These are phyloP conservation scores for fruit fly (Drosophila melanogaster) DNA, from an alignment of 1,140 invertebrate genomes.

Conservation along the genomic window Release_6_plus_ISO1_MT NT_033779.5:19320001-19320500, in stretches of 20 bases:
- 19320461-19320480: neutral
- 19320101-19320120: slow-evolving; percentile 29
- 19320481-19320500: too few relatives aligned
- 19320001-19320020: slow-evolving; percentile 82
- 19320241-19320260: slow-evolving; percentile 19
- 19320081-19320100: slow-evolving; percentile 31
- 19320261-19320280: slow-evolving; percentile 31
- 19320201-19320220: slow-evolving; percentile 61
- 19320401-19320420: neutral
- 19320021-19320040: slow-evolving; percentile 58
- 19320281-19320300: slow-evolving; percentile 28
- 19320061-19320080: slow-evolving; percentile 67
- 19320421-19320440: neutral
- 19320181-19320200: slow-evolving; percentile 57
- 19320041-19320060: slow-evolving; percentile 47
- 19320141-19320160: slow-evolving; percentile 79
- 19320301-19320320: slow-evolving; percentile 44
- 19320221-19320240: slow-evolving; percentile 54
- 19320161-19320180: slow-evolving; percentile 75
- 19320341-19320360: slow-evolving; percentile 2
- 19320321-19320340: slow-evolving; percentile 28
- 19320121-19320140: slow-evolving; percentile 59
- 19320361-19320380: neutral
- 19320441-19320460: neutral
- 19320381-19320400: slow-evolving; percentile 6